Evolutionary conservation across 2,797 vertebrate genomes (phyloP).

Genomic region (Salarias fasciatus): DNA sequence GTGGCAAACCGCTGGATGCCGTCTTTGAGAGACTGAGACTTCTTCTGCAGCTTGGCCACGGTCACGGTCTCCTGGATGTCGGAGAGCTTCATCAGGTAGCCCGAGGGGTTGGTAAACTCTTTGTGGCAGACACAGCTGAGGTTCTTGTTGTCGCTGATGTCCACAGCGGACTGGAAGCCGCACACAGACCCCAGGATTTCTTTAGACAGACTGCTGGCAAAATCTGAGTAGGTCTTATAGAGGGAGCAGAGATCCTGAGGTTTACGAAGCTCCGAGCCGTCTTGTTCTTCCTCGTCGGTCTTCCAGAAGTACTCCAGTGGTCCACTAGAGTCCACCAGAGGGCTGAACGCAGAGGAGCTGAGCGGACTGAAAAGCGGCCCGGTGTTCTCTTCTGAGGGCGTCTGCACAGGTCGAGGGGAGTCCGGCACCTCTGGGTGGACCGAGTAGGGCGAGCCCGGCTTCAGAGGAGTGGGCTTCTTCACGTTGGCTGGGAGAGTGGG

Average conservation of each 20-base stretch:
- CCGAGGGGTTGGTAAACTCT: slow-evolving; percentile 81
- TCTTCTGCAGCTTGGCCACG: slow-evolving; percentile 85
- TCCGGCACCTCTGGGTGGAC: slow-evolving; percentile 86
- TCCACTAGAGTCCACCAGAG: slow-evolving; percentile 83
- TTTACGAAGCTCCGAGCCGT: slow-evolving; percentile 78
- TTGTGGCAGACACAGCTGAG: slow-evolving; percentile 86
- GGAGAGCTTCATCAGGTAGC: slow-evolving; percentile 84
- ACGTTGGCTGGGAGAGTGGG: slow-evolving; percentile 92
- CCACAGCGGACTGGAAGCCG: slow-evolving; percentile 82
- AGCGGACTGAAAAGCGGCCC: slow-evolving; percentile 93
- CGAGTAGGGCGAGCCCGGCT: slow-evolving; percentile 91
- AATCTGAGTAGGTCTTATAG: slow-evolving; percentile 89
- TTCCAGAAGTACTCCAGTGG: slow-evolving; percentile 89
- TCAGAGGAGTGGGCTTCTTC: slow-evolving; percentile 95
- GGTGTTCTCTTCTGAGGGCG: slow-evolving; percentile 87
- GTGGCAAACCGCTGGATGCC: slow-evolving; percentile 95
- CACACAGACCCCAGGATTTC: slow-evolving; percentile 92
- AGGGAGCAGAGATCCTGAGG: slow-evolving; percentile 82
- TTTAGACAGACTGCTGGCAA: slow-evolving; percentile 90
- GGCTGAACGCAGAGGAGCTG: slow-evolving; percentile 94
- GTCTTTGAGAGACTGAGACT: slow-evolving; percentile 87
- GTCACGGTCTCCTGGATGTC: slow-evolving; percentile 86
- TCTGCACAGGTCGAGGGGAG: slow-evolving; percentile 87
- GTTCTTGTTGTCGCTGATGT: slow-evolving; percentile 85
- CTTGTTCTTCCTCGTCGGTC: slow-evolving; percentile 62